Percentiles rank a stretch among this genome's conserved stretches.
Conservation (phyloP, 1,140 invertebrate species). For the Latrodectus geometricus region DNA sequence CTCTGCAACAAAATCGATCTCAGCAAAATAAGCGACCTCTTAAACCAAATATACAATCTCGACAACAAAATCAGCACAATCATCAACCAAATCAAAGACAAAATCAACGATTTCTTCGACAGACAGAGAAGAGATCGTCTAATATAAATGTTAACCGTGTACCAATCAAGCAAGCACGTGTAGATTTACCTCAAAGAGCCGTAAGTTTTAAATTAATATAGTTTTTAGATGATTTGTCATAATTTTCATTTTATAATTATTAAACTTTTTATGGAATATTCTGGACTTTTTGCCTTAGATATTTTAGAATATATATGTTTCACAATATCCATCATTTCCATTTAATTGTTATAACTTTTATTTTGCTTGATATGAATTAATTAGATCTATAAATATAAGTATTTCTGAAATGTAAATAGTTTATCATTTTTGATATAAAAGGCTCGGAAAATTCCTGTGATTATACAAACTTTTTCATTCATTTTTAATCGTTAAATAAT, state of each 20-base stretch:
- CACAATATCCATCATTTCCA: neutral
- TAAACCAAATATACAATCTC: neutral
- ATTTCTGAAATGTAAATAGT: too few relatives aligned
- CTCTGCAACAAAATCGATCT: too few relatives aligned
- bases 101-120: slow-evolving; percentile 9
- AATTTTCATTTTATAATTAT: neutral
- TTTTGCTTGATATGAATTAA: too few relatives aligned
- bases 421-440: too few relatives aligned
- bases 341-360: too few relatives aligned
- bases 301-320: neutral
- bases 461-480: too few relatives aligned
- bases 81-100: neutral
- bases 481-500: too few relatives aligned
- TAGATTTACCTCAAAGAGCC: slow-evolving; percentile 9
- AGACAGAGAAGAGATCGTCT: slow-evolving; percentile 32
- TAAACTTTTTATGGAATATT: neutral
- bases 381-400: too few relatives aligned
- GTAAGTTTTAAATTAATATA: neutral
- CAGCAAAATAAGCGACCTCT: too few relatives aligned
- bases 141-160: slow-evolving; percentile 29
- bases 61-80: neutral
- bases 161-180: slow-evolving; percentile 21
- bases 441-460: too few relatives aligned
- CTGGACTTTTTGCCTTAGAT: neutral
- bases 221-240: neutral